Percentiles rank a stretch among this genome's conserved stretches.
These are phyloP conservation scores for Anastatus disparis DNA, from an alignment of 1,140 invertebrate species.

Conservation along the genomic window DNA sequence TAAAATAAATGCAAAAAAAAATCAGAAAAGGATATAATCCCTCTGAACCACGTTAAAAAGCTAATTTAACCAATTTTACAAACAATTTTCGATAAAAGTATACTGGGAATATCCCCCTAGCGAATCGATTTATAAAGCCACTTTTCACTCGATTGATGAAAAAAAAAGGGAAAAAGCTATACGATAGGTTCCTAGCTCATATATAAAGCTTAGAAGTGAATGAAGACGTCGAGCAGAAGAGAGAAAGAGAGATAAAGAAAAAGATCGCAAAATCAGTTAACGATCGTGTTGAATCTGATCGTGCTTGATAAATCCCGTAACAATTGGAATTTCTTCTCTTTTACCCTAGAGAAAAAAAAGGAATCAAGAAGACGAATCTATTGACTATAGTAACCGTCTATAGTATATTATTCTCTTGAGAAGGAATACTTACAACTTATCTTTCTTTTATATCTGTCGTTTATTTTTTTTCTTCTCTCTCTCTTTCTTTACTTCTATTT, in stretches of 20 bases:
- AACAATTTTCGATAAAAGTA: background rate
- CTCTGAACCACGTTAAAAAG: background rate
- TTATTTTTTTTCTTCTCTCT: background rate
- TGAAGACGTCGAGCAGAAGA: background rate
- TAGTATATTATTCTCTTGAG: too few species aligned
- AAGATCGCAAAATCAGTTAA: conserved; percentile 9
- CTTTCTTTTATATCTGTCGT: too few species aligned
- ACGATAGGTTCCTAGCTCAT: background rate
- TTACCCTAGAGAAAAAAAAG: background rate
- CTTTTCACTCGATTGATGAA: background rate
- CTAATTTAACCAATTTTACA: background rate
- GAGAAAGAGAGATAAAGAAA: background rate
- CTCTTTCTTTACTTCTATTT: too few species aligned
- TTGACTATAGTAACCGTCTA: too few species aligned
- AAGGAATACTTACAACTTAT: too few species aligned
- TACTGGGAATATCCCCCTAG: too few species aligned
- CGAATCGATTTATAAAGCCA: background rate
- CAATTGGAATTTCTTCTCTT: conserved; percentile 3
- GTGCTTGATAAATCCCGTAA: conserved; percentile 14
- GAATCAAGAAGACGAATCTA: background rate
- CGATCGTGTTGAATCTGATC: conserved; percentile 5
- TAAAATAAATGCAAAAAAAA: background rate
- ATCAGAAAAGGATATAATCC: background rate
- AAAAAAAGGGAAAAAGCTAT: background rate
- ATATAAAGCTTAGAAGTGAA: too few species aligned